Conservation (phyloP, 2,888 invertebrate species). For the Drosophila paranaensis region DNA sequence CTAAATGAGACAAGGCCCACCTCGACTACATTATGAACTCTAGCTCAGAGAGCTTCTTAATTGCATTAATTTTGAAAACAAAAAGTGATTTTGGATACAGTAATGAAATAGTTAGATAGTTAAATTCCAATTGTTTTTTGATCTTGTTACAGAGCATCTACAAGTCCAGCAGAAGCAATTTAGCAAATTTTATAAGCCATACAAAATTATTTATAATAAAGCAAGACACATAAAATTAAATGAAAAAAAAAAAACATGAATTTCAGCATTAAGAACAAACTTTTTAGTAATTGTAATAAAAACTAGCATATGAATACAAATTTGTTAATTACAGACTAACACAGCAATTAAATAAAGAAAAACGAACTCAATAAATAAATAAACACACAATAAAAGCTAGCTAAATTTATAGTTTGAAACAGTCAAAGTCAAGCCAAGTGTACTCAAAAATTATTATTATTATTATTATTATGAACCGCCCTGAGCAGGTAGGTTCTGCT, state of each 20-base stretch:
- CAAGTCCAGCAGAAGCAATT: not conserved
- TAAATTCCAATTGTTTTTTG: too few species aligned
- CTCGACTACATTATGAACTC: too few species aligned
- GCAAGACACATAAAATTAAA: not conserved
- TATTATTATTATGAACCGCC: not conserved
- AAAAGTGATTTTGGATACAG: too few species aligned
- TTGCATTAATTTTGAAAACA: too few species aligned
- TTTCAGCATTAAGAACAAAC: too few species aligned
- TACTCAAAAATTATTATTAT: not conserved
- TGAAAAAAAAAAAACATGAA: too few species aligned
- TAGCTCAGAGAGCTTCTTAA: too few species aligned
- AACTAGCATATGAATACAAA: not conserved
- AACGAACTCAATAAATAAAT: not conserved
- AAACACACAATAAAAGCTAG: not conserved
- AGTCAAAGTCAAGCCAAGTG: not conserved
- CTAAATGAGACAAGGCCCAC: too few species aligned
- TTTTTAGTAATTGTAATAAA: not conserved
- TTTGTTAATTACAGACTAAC: too few species aligned
- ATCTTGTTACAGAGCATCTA: not conserved
- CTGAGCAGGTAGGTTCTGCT: slow-evolving; percentile 5
- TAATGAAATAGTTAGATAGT: too few species aligned
- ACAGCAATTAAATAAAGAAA: not conserved
- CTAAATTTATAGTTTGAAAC: not conserved
- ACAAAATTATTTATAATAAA: not conserved
- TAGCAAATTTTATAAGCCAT: not conserved